Conservation (phyloP, 2,113 vertebrate genomes). For the Aythya baeri region DNA sequence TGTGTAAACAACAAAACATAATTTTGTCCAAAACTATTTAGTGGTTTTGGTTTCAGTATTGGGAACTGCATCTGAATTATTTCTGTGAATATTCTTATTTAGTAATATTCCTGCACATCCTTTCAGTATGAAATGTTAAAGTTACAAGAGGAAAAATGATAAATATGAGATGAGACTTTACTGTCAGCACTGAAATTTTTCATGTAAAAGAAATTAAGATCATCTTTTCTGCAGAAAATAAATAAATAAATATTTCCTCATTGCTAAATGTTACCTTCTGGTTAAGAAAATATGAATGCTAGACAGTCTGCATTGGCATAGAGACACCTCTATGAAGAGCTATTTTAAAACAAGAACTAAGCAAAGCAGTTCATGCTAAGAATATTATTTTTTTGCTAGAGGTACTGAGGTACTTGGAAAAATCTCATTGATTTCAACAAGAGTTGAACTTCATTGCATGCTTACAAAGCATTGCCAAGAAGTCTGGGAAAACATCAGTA, state of each 20-base stretch:
- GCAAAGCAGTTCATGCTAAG: not conserved
- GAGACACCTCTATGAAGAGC: not conserved
- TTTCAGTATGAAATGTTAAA: not conserved
- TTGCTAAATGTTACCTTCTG: not conserved
- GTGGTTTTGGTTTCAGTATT: accelerated
- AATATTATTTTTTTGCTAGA: not conserved
- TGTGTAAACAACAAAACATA: not conserved
- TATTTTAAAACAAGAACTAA: not conserved
- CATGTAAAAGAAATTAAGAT: not conserved
- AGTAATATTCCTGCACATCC: not conserved
- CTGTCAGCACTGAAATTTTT: not conserved
- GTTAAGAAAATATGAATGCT: not conserved
- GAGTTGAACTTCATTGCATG: not conserved
- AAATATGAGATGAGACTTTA: not conserved
- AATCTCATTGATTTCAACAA: not conserved
- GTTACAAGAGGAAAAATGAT: not conserved
- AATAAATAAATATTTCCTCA: not conserved
- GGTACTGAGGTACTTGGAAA: not conserved
- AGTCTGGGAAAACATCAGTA: not conserved
- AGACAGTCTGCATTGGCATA: not conserved
- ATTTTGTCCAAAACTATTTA: not conserved
- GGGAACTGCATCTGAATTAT: not conserved
- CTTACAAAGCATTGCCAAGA: not conserved
- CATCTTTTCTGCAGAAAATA: not conserved
- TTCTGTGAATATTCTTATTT: not conserved